phyloP scores from a whole-genome alignment of 1,140 invertebrate species.

The Drosophila dunni region DNA sequence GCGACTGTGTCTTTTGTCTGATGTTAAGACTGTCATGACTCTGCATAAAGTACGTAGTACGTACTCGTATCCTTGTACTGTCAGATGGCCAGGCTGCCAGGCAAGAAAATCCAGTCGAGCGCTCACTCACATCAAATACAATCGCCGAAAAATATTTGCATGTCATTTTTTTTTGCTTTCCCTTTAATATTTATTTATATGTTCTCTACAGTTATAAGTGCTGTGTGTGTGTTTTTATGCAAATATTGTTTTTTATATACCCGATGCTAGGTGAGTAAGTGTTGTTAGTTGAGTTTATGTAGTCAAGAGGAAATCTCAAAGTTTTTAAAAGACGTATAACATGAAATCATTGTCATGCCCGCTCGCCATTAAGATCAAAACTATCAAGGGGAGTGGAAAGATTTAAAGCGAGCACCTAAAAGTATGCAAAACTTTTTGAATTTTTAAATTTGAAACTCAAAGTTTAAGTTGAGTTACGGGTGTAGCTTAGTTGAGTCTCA shows the following conservation, averaged over 20 bases:
- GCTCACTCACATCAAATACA: slow-evolving; percentile 32
- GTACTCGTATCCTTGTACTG: slow-evolving; percentile 34
- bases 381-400: no score
- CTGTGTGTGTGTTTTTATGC: slow-evolving; percentile 56
- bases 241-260: slow-evolving; percentile 61
- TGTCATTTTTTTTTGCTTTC: slow-evolving; percentile 62
- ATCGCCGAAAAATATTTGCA: slow-evolving; percentile 52
- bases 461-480: no score
- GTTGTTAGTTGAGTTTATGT: no score
- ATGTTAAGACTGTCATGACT: slow-evolving; percentile 57
- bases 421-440: no score
- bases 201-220: slow-evolving; percentile 19
- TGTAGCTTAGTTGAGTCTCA: no score
- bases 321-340: no score
- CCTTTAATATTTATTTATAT: slow-evolving; percentile 65
- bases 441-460: no score
- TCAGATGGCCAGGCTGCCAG: slow-evolving; percentile 1
- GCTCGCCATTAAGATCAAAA: no score
- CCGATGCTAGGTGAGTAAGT: no score
- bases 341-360: no score
- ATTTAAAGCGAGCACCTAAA: no score
- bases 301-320: no score
- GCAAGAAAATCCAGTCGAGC: slow-evolving; percentile 10
- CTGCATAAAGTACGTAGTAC: slow-evolving; percentile 60
- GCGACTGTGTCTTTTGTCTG: background rate